Conservation (phyloP, 2,888 invertebrate genomes). For the Yponomeuta sedellus region DNA sequence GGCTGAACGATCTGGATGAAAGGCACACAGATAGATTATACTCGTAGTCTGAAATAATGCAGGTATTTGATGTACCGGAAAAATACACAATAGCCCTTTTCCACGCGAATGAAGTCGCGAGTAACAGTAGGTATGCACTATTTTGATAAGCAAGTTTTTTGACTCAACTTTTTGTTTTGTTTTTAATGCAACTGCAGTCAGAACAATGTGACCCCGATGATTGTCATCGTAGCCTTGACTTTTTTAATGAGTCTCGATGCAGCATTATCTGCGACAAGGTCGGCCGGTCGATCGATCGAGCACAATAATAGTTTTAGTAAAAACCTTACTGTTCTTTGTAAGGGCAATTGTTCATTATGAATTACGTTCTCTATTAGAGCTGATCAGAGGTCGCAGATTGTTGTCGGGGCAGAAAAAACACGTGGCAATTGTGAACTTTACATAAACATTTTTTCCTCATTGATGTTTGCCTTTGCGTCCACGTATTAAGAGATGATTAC, state of each 20-base stretch:
- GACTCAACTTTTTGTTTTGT: background rate
- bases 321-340: background rate
- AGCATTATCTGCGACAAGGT: background rate
- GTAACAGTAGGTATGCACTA: no score
- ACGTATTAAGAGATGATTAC: no score
- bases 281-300: background rate
- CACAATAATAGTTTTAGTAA: background rate
- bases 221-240: background rate
- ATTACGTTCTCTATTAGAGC: background rate
- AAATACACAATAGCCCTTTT: no score
- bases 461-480: no score
- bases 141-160: background rate
- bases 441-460: background rate
- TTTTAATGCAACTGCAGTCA: background rate
- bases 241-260: background rate
- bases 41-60: no score
- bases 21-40: no score
- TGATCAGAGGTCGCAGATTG: background rate
- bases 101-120: no score
- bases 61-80: no score
- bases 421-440: constrained; percentile 2
- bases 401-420: constrained; percentile 20
- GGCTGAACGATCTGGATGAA: no score
- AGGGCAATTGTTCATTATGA: background rate
- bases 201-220: background rate